Evolutionary conservation across 2,888 invertebrate genomes (phyloP).

Genomic region (Caenorhabditis sp.): DNA sequence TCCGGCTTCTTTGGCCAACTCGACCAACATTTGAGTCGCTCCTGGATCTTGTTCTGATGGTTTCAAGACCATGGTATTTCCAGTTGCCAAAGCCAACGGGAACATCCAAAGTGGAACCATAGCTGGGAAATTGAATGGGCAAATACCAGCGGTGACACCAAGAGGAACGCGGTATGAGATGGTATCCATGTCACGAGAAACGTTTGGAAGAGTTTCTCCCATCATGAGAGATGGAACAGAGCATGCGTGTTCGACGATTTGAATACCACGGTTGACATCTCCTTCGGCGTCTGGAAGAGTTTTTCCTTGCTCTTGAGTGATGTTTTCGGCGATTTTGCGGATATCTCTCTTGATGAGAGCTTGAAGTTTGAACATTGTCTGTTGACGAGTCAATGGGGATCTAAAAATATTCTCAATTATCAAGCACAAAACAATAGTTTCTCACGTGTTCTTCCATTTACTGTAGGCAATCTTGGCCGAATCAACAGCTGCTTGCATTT

Average conservation of each 20-base stretch:
- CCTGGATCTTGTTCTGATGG: slow-evolving; percentile 98
- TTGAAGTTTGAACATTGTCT: slow-evolving; percentile 87
- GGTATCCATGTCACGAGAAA: slow-evolving; percentile 94
- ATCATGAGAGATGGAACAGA: slow-evolving; percentile 89
- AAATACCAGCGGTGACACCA: slow-evolving; percentile 83
- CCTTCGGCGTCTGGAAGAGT: slow-evolving; percentile 96
- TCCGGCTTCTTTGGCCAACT: slow-evolving; percentile 85
- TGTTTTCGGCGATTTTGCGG: slow-evolving; percentile 86
- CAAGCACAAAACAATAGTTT: not conserved
- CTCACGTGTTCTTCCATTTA: slow-evolving; percentile 83
- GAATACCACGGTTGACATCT: slow-evolving; percentile 93
- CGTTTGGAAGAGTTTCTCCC: slow-evolving; percentile 84
- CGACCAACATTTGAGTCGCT: slow-evolving; percentile 91
- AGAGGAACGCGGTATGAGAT: slow-evolving; percentile 88
- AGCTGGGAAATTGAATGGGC: slow-evolving; percentile 78
- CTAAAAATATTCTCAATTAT: slow-evolving; percentile 24
- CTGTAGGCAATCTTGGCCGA: slow-evolving; percentile 83
- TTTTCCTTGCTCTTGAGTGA: slow-evolving; percentile 96
- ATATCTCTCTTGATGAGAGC: slow-evolving; percentile 86
- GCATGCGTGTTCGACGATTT: slow-evolving; percentile 92
- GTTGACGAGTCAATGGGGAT: slow-evolving; percentile 89
- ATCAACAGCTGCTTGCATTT: slow-evolving; percentile 88
- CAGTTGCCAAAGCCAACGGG: slow-evolving; percentile 81
- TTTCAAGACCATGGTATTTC: slow-evolving; percentile 91
- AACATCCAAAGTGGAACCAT: slow-evolving; percentile 97